Evolutionary conservation across 2,888 invertebrate species (phyloP), one percentile per base, ranked within the genome.

Genomic region (Trichogramma dendrolimi): DNA sequence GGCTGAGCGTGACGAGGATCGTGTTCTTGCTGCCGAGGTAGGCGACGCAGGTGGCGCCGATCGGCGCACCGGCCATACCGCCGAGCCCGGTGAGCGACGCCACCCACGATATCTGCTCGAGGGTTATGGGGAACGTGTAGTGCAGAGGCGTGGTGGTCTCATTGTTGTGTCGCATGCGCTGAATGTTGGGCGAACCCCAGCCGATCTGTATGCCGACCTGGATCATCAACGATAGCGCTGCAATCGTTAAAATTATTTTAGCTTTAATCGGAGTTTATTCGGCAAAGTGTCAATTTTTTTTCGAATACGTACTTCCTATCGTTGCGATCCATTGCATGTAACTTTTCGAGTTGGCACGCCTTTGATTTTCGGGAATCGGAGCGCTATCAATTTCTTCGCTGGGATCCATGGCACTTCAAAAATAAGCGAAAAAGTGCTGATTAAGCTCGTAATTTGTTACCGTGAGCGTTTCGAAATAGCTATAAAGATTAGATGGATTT

Each of bases 121-220:
- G 0, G 0, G 73, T 70, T 49, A 72, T 38, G 0, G 38, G 60
- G 40, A 62, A 50, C 0, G 11, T 4, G 7, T 54, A 54, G 6
- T 55, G 14, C 6, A 50, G 11, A 2, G 27, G 6, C 3, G 41
- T 44, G 64, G 51, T 1, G 8, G 54, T 1, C 68, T 70, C 54
- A 76, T 56, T 52, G 55, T 71, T 74, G n/a, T 75, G 75, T 27
- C 27, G 27, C 64, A 51, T 1, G 8, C 55, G 1, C 68, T 70
- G 55, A 76, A 57, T 52, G 55, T 71, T 74, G n/a, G 76, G 75
- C 0, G 75, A 75, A 2, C 71, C 70, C 76, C 75, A 75, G 4
- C 75, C 76, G n/a, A 65, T 40, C 14, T 66, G 58, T 51, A 74
- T 58, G 5, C 75, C 75, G 7, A 71, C 53, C 55, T 66, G 67